phyloP scores from a whole-genome alignment of 2,888 invertebrate genomes.

The Campoletis raptor region DNA sequence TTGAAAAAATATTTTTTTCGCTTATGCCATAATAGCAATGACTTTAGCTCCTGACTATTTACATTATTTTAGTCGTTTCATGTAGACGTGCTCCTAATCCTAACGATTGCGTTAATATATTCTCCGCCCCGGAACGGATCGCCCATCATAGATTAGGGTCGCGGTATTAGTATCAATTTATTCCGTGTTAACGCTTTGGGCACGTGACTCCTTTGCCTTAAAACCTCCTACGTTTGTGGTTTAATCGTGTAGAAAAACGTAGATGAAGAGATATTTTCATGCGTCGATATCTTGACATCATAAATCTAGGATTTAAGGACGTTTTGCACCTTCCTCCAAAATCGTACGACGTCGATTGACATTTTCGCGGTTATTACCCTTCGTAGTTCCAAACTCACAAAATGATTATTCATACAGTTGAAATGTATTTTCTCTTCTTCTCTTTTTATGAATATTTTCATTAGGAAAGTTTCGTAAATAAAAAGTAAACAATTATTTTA shows the following conservation, averaged over 20 bases:
- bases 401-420: neutral
- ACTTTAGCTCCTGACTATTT: neutral
- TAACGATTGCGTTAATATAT: constrained; percentile 28
- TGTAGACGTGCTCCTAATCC: constrained; percentile 20
- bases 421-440: neutral
- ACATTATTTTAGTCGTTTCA: neutral
- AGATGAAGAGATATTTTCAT: constrained; percentile 18
- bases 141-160: constrained; percentile 30
- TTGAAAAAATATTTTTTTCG: neutral
- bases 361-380: neutral
- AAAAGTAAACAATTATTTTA: neutral
- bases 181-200: constrained; percentile 36
- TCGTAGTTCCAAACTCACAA: neutral
- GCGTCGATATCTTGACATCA: neutral
- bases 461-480: neutral
- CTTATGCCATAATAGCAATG: neutral
- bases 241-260: neutral
- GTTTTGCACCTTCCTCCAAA: neutral
- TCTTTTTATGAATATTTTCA: neutral
- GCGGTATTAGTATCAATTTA: constrained; percentile 60
- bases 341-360: neutral
- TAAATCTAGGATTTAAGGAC: neutral
- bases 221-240: constrained; percentile 37
- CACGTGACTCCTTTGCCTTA: constrained; percentile 45
- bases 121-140: constrained; percentile 25